Conservation (phyloP, 1,140 invertebrate genomes). For the Microplitis mediator region DNA sequence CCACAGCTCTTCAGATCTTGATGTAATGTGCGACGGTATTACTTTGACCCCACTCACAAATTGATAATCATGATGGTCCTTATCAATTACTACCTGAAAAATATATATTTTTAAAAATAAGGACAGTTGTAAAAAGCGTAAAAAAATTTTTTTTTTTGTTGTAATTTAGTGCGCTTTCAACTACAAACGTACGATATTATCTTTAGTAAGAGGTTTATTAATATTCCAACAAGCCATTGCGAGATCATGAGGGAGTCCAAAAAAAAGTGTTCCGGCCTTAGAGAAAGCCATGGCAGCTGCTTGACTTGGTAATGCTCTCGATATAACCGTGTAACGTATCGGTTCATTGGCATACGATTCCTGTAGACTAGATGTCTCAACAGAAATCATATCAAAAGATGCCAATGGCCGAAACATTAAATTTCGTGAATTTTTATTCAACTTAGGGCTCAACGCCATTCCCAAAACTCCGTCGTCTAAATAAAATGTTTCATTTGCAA, state of each 20-base stretch:
- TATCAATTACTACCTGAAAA: constrained; percentile 56
- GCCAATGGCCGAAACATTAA: constrained; percentile 53
- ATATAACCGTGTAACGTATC: constrained; percentile 41
- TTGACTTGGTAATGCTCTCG: constrained; percentile 54
- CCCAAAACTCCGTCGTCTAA: constrained; percentile 55
- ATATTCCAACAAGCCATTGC: constrained; percentile 55
- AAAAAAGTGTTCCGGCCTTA: constrained; percentile 46
- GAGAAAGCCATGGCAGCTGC: constrained; percentile 50
- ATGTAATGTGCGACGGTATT: constrained; percentile 57
- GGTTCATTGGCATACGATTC: constrained; percentile 25
- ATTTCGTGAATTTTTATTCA: background rate
- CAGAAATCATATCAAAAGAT: constrained; percentile 44
- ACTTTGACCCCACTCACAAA: constrained; percentile 72
- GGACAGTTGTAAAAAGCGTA: background rate
- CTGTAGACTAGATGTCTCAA: constrained; percentile 35
- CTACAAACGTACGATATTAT: constrained; percentile 32
- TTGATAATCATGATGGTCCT: constrained; percentile 62
- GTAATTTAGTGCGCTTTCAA: background rate
- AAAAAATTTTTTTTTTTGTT: background rate
- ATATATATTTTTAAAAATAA: constrained; percentile 5
- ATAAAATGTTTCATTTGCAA: constrained; percentile 48
- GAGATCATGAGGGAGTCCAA: constrained; percentile 43
- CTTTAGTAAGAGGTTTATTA: constrained; percentile 10
- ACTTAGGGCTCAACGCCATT: constrained; percentile 45
- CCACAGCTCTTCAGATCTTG: constrained; percentile 68